These are phyloP conservation scores for Porites divaricata DNA, from an alignment of 92 coral and sea anemone genomes.

Conservation along the genomic window DNA sequence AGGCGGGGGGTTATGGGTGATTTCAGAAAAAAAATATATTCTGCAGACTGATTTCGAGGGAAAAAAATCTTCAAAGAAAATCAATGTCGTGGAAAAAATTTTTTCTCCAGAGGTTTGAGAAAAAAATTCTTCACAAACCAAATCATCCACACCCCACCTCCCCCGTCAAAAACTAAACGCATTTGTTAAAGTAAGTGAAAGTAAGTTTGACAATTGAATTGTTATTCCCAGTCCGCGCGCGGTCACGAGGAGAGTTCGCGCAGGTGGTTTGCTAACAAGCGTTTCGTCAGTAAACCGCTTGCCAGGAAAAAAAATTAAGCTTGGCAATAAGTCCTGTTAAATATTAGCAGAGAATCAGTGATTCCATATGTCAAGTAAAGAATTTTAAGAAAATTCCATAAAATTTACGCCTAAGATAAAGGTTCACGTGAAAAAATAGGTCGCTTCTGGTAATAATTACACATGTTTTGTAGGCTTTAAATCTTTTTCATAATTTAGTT, in stretches of 20 bases:
- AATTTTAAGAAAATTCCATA: not conserved
- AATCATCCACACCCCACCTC: too few species aligned
- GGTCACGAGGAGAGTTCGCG: not conserved
- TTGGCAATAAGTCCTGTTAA: not conserved
- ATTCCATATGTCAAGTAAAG: not conserved
- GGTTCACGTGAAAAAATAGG: not conserved
- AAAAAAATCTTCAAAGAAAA: too few species aligned
- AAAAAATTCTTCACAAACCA: too few species aligned
- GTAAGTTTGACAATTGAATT: not conserved
- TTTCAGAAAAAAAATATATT: too few species aligned
- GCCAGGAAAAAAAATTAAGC: not conserved
- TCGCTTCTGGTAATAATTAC: conserved; percentile 6
- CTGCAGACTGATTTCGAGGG: too few species aligned
- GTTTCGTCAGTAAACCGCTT: conserved; percentile 24
- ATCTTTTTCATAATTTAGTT: conserved; percentile 50
- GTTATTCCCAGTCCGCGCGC: not conserved
- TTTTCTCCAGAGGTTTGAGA: too few species aligned
- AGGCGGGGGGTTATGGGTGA: too few species aligned
- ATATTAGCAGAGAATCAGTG: not conserved
- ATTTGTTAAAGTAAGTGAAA: not conserved
- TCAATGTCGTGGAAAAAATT: too few species aligned
- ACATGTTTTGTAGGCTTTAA: conserved; percentile 29
- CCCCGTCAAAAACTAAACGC: too few species aligned
- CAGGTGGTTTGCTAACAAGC: conserved; percentile 1
- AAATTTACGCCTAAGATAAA: not conserved